Conservation (phyloP, 2,113 vertebrate species). For the Anolis carolinensis region DNA sequence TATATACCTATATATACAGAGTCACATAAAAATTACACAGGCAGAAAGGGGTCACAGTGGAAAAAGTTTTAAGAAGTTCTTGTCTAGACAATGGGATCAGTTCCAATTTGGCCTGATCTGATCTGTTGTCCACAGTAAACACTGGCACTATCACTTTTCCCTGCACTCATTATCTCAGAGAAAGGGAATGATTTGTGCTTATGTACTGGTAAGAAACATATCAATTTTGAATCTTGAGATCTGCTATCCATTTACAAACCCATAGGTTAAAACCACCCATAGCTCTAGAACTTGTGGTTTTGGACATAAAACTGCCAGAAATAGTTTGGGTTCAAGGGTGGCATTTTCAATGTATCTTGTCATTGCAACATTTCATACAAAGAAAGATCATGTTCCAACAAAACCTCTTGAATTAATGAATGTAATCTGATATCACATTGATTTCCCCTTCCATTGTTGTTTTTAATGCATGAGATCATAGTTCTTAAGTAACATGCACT, state of each 20-base stretch:
- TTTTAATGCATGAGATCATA: conserved; percentile 51
- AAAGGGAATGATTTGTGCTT: no score
- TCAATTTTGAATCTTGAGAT: neutral
- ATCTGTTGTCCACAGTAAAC: no score
- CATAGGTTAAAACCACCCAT: conserved; percentile 43
- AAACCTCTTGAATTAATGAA: conserved; percentile 64
- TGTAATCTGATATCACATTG: conserved; percentile 46
- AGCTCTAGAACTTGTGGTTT: neutral
- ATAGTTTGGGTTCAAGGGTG: conserved; percentile 37
- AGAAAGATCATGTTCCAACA: conserved; percentile 50
- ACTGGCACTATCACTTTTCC: no score
- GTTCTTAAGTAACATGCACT: conserved; percentile 61
- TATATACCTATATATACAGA: no score
- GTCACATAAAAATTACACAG: no score
- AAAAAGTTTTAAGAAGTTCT: no score
- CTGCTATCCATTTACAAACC: conserved; percentile 25
- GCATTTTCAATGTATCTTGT: conserved; percentile 63
- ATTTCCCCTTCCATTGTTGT: conserved; percentile 44
- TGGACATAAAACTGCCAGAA: neutral
- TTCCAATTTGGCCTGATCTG: no score
- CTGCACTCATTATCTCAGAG: no score
- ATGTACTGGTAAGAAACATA: neutral
- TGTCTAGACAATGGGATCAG: no score
- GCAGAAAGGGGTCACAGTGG: no score
- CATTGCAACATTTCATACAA: conserved; percentile 63